A percentile compares a stretch with the other conserved stretches of the same genome.
Conservation (phyloP, 2,113 vertebrate genomes). For the Halcyon malimbica region DNA sequence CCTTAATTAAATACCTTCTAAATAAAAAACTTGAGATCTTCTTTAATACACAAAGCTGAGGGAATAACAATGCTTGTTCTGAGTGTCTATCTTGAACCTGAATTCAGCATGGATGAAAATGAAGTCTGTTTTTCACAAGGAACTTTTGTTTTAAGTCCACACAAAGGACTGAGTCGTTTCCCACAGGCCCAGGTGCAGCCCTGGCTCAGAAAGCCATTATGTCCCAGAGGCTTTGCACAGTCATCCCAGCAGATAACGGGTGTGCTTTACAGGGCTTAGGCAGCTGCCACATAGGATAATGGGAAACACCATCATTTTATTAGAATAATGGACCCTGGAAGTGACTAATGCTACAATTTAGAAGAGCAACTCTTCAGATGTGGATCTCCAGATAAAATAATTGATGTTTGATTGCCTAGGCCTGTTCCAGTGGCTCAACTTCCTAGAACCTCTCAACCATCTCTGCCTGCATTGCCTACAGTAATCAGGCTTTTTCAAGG, state of each 20-base stretch:
- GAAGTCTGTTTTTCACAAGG: not conserved
- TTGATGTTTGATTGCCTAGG: not conserved
- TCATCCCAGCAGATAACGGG: not conserved
- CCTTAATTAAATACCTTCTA: not conserved
- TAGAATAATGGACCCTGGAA: not conserved
- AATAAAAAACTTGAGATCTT: not conserved
- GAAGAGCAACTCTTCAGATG: not conserved
- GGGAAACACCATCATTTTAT: not conserved
- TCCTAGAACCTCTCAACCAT: not conserved
- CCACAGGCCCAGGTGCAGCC: not conserved
- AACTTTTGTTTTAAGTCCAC: not conserved
- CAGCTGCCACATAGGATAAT: not conserved
- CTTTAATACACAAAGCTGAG: not conserved
- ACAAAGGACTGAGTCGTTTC: not conserved
- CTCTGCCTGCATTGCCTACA: not conserved
- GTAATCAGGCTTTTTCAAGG: not conserved
- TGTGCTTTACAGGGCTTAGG: not conserved
- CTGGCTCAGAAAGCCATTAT: not conserved
- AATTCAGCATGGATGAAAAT: not conserved
- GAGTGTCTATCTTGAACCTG: fast-evolving
- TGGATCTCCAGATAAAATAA: not conserved
- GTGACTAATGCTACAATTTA: not conserved
- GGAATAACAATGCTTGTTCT: not conserved
- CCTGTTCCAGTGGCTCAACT: not conserved
- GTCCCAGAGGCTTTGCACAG: not conserved